Conservation (phyloP, 2,797 vertebrate species). For the Rhinophrynus dorsalis region DNA sequence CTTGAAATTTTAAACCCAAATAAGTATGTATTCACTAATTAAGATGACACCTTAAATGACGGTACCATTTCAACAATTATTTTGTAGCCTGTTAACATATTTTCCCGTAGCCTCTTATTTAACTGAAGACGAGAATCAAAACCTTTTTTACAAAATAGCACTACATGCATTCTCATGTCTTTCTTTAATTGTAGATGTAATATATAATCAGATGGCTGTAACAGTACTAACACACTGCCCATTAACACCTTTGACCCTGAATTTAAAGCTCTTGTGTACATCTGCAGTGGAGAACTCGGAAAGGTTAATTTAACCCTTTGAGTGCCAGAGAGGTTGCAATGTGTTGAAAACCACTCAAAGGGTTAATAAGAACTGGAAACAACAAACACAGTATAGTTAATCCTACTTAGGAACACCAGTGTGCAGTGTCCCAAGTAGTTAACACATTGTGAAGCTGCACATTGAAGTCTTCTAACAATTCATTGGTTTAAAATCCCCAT, state of each 20-base stretch:
- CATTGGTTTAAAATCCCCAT: too few species aligned
- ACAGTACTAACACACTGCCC: conserved; percentile 16
- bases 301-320: too few species aligned
- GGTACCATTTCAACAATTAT: conserved; percentile 17
- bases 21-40: conserved; percentile 16
- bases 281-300: not conserved
- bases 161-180: not conserved
- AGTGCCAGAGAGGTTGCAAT: too few species aligned
- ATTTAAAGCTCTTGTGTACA: not conserved
- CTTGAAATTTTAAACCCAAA: conserved; percentile 22
- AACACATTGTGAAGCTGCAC: too few species aligned
- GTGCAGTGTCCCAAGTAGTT: too few species aligned
- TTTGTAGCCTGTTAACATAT: conserved; percentile 5
- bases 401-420: too few species aligned
- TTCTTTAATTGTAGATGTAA: conserved; percentile 1
- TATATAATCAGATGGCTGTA: conserved; percentile 6
- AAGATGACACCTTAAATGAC: conserved; percentile 11
- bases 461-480: too few species aligned
- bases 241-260: conserved; percentile 9
- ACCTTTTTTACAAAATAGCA: conserved; percentile 1
- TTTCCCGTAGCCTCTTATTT: conserved; percentile 22
- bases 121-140: conserved; percentile 1
- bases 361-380: too few species aligned
- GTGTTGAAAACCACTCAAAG: too few species aligned
- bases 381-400: too few species aligned